These are phyloP conservation scores for Micromys minutus DNA, from an alignment of 2,113 vertebrate species.

Conservation along the genomic window DNA sequence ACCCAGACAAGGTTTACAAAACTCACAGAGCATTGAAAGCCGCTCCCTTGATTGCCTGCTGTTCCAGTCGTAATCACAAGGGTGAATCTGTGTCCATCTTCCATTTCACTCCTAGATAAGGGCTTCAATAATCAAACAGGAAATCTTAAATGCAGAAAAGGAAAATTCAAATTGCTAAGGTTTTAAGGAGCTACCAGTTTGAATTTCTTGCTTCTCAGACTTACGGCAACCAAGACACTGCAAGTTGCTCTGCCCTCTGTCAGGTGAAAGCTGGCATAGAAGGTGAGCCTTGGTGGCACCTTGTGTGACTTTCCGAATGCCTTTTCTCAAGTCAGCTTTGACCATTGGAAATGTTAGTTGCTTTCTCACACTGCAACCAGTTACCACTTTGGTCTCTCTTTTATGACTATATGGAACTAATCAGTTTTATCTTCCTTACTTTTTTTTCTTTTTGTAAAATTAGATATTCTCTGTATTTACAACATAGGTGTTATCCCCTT, in stretches of 20 bases:
- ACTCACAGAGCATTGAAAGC: background rate
- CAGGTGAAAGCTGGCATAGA: background rate
- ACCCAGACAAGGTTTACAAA: background rate
- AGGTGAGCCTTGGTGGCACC: background rate
- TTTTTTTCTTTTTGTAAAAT: no score
- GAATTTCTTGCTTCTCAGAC: constrained; percentile 5
- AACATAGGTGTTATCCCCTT: no score
- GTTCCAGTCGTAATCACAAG: constrained; percentile 29
- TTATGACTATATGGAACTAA: background rate
- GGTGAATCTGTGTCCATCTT: background rate
- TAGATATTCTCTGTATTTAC: no score
- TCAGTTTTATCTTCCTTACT: no score
- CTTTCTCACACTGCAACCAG: background rate
- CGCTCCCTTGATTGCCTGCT: background rate
- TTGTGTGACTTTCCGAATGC: background rate
- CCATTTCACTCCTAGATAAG: background rate
- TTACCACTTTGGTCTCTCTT: background rate
- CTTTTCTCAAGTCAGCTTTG: background rate
- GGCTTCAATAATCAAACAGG: constrained; percentile 34
- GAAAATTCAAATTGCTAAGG: constrained; percentile 19
- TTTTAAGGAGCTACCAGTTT: background rate
- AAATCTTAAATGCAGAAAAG: constrained; percentile 14
- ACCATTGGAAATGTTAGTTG: background rate
- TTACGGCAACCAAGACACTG: background rate
- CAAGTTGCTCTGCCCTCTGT: background rate